Evolutionary conservation across 1,140 invertebrate genomes (phyloP), one percentile per base, ranked within the genome.

Genomic region (Dendroctonus valens): DNA sequence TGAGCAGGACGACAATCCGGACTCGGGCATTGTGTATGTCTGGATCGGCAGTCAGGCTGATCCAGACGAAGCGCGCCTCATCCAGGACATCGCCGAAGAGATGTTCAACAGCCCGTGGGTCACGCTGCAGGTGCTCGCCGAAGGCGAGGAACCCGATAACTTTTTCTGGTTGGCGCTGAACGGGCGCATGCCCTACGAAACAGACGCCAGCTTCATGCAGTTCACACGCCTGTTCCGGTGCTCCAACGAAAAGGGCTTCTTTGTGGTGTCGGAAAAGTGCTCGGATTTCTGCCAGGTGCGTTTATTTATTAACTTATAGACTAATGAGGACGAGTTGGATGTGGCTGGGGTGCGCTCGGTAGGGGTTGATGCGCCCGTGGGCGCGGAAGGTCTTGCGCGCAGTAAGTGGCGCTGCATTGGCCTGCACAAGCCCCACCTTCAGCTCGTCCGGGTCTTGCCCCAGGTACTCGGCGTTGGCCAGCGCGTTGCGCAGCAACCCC

Each of bases 181-280:
- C 59, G 96, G 95, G 0, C 89, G 90, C 69, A 98, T 97, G 79
- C 86, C 89, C 0, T 98, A 99, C 78, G 96, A 98, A 26, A 84
- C 85, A 65, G 88, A 95, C 78, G 94, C 94, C 0, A 89, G 91
- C 57, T 99, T 92, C 75, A 97, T 99, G 90, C 87, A 94, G 72
- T 93, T 91, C 78, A 96, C 94, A 3, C 83, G 98, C 67, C 82
- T 99, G 7, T 99, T 99, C 80, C 87, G 97, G 37, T 99, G 98
- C 81, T 99, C 97, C 7, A 99, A 99, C 80, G 97, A 99, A 76
- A 98, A 98, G 79, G 98, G 98, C 26, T 99, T 98, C 79, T 99
- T 99, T 76, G 94, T 93, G 5, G 96, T 99, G 6, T 98, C 96
- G 26, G 98, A 99, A 80, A 99, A 99, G 78, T 99, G 97, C 82